Base-by-base conservation (phyloP, 37 sponge, comb jelly and placozoan genomes). In the Amphimedon queenslandica region DNA sequence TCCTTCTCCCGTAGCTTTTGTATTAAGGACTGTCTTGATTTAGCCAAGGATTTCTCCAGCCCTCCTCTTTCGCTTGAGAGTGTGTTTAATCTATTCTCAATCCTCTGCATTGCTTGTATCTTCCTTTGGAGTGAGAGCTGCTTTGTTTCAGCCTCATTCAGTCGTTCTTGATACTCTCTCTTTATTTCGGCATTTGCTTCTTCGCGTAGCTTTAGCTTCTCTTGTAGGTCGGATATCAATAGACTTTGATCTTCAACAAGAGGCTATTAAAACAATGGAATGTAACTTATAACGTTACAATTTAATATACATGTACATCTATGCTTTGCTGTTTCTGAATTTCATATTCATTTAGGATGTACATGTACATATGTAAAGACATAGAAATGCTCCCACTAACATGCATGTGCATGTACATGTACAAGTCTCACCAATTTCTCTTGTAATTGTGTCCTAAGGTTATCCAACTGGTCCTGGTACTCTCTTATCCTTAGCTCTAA, bases 1-100 rank as follows among this genome's bases (percentile, higher is more conserved):
- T 63, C 73, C 31, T 81, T 84, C 58, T 90, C 90, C 1, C 60
- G 40, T 0, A 90, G 73, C 41, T 90, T 90, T 28, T 80, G 69
- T 1, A 41, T 60, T 1, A 90, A 76, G 3, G 67, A 18, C 42
- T 77, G 58, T n/a, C 86, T 58, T 42, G 83, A 81, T 32, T 40
- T 64, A 13, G 67, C 36, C 1, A 90, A 64, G 1, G 55, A 60
- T n/a, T 74, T 65, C 67, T 84, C 90, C 18, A 90, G 75, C 21
- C 43, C 71, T 31, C 40, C 58, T 63, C 40, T 63, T 24, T 69
- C 63, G 5, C n/a, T 11, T 4, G 33, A 40, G 28, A 67, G 38
- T 1, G 28, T 33, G 18, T 4, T 0, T 16, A 36, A 21, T 1
- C 13, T 47, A 24, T 31, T 57, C 21, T 34, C 51, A 11, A 40